Evolutionary conservation across 1,140 invertebrate genomes (phyloP), one percentile per base, ranked within the genome.

Genomic region (Limonius californicus): DNA sequence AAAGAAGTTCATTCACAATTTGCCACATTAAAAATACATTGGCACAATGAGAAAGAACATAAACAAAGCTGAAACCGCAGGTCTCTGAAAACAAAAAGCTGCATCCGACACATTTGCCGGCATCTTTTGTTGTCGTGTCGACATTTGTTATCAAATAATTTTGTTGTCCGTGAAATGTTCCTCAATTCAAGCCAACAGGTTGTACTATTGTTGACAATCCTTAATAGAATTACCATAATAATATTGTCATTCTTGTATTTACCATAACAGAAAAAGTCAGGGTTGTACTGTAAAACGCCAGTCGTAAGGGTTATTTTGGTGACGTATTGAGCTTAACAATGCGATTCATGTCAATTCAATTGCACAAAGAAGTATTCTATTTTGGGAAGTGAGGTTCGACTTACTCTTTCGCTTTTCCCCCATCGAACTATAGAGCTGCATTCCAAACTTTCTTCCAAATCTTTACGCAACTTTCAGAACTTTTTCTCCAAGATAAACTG

Each of bases 201-300:
- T 72, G 69, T 67, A 68, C 66, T 65, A 72, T 72, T 72, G 68
- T 72, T 64, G 61, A 64, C 68, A 69, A 69, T 69, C 67, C 67
- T 72, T 74, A 74, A 74, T 74, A 71, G 70, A 71, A 74, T 74
- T 74, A 74, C 71, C 72, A 74, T 74, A 74, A 74, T 72, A 74
- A 74, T 74, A 74, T 74, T 74, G 71, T 72, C 72, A 72, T 74
- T 74, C 72, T 74, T 72, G 65, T 69, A 71, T 72, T 70, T 74
- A 71, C 69, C 68, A 68, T 73, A 71, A 72, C 65, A 70, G 72
- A 68, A 69, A 70, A 70, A 72, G 66, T 45, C 61, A 62, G 56
- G 63, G 64, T 42, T 57, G 54, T 55, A 54, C 65, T 60, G 53
- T 65, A 65, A 60, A 61, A 58, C 65, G 47, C 58, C 62, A 60